Base-by-base conservation (phyloP, 2,797 vertebrate genomes). In the Rhinoraja longicauda region DNA sequence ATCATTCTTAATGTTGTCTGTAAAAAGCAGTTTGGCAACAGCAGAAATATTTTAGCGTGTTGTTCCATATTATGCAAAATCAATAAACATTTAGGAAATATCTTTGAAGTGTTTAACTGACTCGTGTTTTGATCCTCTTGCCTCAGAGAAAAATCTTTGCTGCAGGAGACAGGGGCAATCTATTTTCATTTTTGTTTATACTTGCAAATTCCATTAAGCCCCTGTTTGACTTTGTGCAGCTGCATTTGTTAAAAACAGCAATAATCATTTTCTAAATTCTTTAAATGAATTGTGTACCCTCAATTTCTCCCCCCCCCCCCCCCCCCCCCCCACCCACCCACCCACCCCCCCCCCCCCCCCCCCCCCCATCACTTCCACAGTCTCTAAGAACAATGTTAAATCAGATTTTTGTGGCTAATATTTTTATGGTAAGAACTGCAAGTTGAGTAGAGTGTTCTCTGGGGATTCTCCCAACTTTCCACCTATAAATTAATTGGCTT, bases 201-300 rank as follows among this genome's bases (percentile, higher is more conserved):
- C n/a, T 67, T 67, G n/a, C 32, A 8, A 88, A 88, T 88, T 67
- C n/a, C 84, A 36, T 9, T 21, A 67, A 67, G 57, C 59, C 24
- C 26, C 26, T 32, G 17, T 36, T 67, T 88, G n/a, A 67, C 17
- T n/a, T 82, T 62, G n/a, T 29, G 29, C 57, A 88, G 84, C 84
- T 88, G 59, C 59, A 67, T 88, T 88, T 36, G 17, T 17, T 32
- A 36, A 77, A 17, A 73, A 36, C n/a, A 77, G 3, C 19, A 88
- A 36, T 67, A 88, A 32, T 88, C 19, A 88, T 88, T 88, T 67
- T 67, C 84, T 67, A 88, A 64, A 67, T 88, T 88, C 59, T 88
- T 88, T 88, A 15, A 32, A 26, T 32, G 13, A 86, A 6, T 0
- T 64, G 53, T n/a, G 10, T 53, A 36, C 17, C 15, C 62, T 73